Conservation (phyloP, 2,888 invertebrate genomes). For the Chloroclystis v-ata region DNA sequence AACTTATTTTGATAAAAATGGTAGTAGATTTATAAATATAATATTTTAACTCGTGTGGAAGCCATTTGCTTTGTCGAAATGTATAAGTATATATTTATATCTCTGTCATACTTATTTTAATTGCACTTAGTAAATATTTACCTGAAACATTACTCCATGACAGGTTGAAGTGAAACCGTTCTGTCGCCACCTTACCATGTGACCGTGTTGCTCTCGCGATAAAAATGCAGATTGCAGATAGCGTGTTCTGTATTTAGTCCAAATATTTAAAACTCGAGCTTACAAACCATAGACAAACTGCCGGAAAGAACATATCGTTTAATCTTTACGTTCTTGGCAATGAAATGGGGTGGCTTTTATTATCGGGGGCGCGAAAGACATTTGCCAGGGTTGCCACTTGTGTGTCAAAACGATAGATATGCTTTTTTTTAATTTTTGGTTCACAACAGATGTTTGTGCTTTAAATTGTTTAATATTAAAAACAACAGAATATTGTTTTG, state of each 20-base stretch:
- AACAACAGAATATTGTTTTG: too few species aligned
- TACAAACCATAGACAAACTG: conserved; percentile 31
- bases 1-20: neutral
- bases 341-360: conserved; percentile 45
- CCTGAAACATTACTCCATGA: too few species aligned
- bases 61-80: too few species aligned
- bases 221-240: neutral
- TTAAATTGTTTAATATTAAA: too few species aligned
- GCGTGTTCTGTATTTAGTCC: neutral
- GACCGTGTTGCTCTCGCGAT: neutral
- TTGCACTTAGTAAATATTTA: too few species aligned
- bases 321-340: conserved; percentile 29
- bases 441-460: neutral
- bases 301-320: conserved; percentile 22
- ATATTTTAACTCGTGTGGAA: too few species aligned
- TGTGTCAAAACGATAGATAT: neutral
- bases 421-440: neutral
- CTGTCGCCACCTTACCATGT: neutral
- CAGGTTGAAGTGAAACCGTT: too few species aligned
- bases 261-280: neutral
- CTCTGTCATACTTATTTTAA: too few species aligned
- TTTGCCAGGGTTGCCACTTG: conserved; percentile 39
- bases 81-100: too few species aligned
- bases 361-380: conserved; percentile 55
- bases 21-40: neutral